These are phyloP conservation scores for Noctua pronuba DNA, from an alignment of 2,888 invertebrate genomes.

Conservation along the genomic window DNA sequence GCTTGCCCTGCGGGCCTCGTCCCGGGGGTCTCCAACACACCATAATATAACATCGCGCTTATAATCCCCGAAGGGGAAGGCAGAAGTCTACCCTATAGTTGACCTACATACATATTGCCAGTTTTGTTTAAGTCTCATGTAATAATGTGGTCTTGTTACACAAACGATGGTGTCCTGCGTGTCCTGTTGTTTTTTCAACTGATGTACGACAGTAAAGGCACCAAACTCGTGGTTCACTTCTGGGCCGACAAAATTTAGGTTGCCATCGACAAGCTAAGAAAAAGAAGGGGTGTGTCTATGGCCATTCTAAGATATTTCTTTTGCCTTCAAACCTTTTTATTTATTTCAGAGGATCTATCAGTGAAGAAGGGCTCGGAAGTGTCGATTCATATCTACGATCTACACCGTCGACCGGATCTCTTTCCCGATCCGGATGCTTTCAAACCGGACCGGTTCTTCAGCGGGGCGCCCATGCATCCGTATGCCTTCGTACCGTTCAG, in stretches of 20 bases:
- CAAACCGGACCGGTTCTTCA: conserved; percentile 91
- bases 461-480: conserved; percentile 89
- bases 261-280: too few species aligned
- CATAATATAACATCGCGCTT: background rate
- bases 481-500: conserved; percentile 92
- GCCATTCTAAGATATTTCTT: background rate
- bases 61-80: background rate
- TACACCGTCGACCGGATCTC: conserved; percentile 91
- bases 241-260: too few species aligned
- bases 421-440: conserved; percentile 93
- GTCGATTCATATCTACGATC: conserved; percentile 90
- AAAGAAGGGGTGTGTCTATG: background rate
- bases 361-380: conserved; percentile 87
- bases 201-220: too few species aligned
- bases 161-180: too few species aligned
- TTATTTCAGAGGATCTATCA: conserved; percentile 79
- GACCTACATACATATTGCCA: background rate
- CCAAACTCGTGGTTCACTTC: too few species aligned
- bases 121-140: too few species aligned
- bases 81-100: background rate
- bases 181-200: too few species aligned
- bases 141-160: background rate
- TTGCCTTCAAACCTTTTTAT: background rate
- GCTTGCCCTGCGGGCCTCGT: background rate
- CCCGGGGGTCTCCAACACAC: background rate